Base-by-base conservation (phyloP, 2,797 vertebrate species). In the Huso huso region DNA sequence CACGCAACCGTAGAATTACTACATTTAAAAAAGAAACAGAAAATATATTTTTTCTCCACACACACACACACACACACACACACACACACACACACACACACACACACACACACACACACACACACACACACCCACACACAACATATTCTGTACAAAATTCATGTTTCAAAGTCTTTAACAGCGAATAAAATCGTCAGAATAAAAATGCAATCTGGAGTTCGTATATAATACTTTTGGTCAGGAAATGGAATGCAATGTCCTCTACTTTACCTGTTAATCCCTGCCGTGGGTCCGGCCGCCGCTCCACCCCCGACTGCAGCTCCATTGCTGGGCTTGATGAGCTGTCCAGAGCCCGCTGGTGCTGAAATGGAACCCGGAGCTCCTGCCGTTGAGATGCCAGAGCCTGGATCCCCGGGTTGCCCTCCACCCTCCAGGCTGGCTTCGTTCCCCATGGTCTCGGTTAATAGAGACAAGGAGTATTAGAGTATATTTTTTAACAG, bases 291-390 rank as follows among this genome's bases (percentile, higher is more conserved):
- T 82, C 72, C 87, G 70, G 86, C 77, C 68, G 83, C 87, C 62
- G 84, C 85, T 72, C 86, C 89, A 72, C 86, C 88, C 6, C 89
- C 88, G 76, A 76, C 82, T 58, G 89, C 86, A 78, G 87, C 89
- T 79, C 88, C 90, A 71, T 89, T 88, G 85, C 90, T 89, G 63
- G 90, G 88, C 86, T 90, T 91, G 85, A 77, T 76, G 87, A 88
- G 88, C 90, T 92, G 88, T 91, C 88, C 89, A 83, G 86, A 80
- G 83, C 84, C 88, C 84, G 88, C 69, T 78, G 89, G 88, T 92
- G 88, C 90, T 92, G 90, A 90, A 92, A 87, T 84, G 86, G 90
- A 86, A 88, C 83, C 79, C 84, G 84, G 83, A 87, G 87, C 83
- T 78, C 83, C 87, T 6, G 87, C 79, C 68, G 82, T 74, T 74